These are phyloP conservation scores for Busseola fusca DNA, from an alignment of 2,888 invertebrate genomes.

Conservation along the genomic window DNA sequence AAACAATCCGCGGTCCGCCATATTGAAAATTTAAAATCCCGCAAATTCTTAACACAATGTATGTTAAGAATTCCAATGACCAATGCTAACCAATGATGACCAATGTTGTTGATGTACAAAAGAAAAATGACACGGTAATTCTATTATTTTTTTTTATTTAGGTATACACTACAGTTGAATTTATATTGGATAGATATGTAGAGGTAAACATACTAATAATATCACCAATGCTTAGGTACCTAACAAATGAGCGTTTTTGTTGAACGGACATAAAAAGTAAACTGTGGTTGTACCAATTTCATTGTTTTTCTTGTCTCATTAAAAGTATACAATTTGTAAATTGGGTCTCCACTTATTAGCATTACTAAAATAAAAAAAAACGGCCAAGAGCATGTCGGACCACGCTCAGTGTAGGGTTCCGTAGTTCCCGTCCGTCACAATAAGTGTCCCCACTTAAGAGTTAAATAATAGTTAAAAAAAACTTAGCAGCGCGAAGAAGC, in stretches of 20 bases:
- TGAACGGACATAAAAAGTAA: slow-evolving; percentile 5
- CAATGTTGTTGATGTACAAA: neutral
- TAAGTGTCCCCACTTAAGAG: too few relatives aligned
- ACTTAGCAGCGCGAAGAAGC: too few relatives aligned
- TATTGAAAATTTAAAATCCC: neutral
- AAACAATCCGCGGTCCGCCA: neutral
- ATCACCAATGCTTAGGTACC: neutral
- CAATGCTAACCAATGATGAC: neutral
- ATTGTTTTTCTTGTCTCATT: slow-evolving; percentile 12
- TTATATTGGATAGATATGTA: neutral
- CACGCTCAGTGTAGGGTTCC: too few relatives aligned
- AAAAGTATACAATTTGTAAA: slow-evolving; percentile 5
- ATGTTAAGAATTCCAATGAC: neutral
- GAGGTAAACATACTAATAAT: slow-evolving; percentile 1
- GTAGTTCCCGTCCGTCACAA: too few relatives aligned
- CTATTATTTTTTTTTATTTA: neutral
- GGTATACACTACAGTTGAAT: neutral
- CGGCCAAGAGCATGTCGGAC: too few relatives aligned
- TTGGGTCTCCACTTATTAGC: slow-evolving; percentile 7
- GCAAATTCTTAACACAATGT: neutral
- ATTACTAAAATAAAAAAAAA: slow-evolving; percentile 11
- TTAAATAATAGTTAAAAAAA: too few relatives aligned
- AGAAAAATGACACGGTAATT: slow-evolving; percentile 1
- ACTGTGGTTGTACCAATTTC: slow-evolving; percentile 7
- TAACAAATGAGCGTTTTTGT: slow-evolving; percentile 21